A percentile compares a stretch with the other conserved stretches of the same genome.
Evolutionary conservation across 1,140 invertebrate genomes (phyloP).

Genomic region (Aphelenchoides besseyi): DNA sequence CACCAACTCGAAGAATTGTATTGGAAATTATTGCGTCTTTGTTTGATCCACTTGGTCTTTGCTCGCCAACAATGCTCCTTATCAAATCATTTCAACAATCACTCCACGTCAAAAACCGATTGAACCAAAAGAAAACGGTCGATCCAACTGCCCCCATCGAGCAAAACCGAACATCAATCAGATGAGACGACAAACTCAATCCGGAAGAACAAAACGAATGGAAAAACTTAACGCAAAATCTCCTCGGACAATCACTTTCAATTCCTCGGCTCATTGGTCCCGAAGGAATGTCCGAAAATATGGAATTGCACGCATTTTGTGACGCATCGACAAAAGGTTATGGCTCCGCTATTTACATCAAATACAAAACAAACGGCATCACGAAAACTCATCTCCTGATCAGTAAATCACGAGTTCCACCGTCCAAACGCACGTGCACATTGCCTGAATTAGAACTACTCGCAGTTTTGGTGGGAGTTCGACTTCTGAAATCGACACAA

Average conservation of each 20-base stretch:
- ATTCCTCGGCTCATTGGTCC: too few relatives aligned
- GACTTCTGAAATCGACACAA: neutral
- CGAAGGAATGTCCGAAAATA: too few relatives aligned
- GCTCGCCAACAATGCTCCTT: conserved; percentile 7
- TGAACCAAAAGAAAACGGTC: conserved; percentile 11
- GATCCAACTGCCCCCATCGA: neutral
- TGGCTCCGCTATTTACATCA: conserved; percentile 19
- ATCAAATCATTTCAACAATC: conserved; percentile 22
- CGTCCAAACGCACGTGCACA: neutral
- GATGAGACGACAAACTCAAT: neutral
- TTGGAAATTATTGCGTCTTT: neutral
- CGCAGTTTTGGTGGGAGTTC: neutral
- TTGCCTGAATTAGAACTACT: conserved; percentile 28
- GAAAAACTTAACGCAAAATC: conserved; percentile 8
- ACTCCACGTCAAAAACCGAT: conserved; percentile 2
- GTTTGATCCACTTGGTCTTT: conserved; percentile 21
- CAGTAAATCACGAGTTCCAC: conserved; percentile 15
- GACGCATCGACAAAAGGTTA: conserved; percentile 25
- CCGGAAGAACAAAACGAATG: neutral
- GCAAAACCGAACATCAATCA: neutral
- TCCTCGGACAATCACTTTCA: too few relatives aligned
- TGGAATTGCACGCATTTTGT: conserved; percentile 19
- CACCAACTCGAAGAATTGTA: conserved; percentile 11
- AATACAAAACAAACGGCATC: neutral
- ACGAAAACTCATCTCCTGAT: neutral